Percentiles rank a stretch among this genome's conserved stretches.
These are phyloP conservation scores for Phanerotoma sp. DNA, from an alignment of 2,888 invertebrate genomes.

Conservation along the genomic window DNA sequence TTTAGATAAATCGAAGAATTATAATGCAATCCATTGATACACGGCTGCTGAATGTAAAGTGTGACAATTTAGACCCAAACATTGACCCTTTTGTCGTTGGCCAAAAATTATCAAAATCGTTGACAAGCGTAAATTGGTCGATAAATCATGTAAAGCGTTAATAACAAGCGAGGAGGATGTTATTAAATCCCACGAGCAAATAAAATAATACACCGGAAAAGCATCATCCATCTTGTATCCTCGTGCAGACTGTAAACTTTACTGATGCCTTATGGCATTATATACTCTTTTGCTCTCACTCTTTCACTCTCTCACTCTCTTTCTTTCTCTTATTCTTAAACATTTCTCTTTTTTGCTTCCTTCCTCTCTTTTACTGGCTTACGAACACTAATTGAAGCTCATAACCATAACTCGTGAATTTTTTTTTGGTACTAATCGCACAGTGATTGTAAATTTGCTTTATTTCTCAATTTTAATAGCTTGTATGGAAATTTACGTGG, in stretches of 20 bases:
- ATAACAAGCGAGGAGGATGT: slow-evolving; percentile 6
- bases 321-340: not conserved
- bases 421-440: slow-evolving; percentile 4
- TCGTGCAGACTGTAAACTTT: not conserved
- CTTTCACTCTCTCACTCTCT: too few relatives aligned
- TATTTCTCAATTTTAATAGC: slow-evolving; percentile 10
- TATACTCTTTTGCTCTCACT: slow-evolving; percentile 2
- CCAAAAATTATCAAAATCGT: not conserved
- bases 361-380: slow-evolving; percentile 5
- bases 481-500: not conserved
- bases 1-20: not conserved
- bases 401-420: slow-evolving; percentile 19
- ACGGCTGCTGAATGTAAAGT: too few relatives aligned
- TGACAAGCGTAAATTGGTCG: slow-evolving; percentile 2
- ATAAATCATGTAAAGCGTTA: slow-evolving; percentile 7
- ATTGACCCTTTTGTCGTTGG: slow-evolving; percentile 6
- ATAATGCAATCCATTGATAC: too few relatives aligned
- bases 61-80: not conserved
- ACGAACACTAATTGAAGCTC: slow-evolving; percentile 27
- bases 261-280: slow-evolving; percentile 8
- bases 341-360: not conserved
- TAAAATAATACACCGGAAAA: slow-evolving; percentile 17
- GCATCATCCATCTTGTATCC: slow-evolving; percentile 12
- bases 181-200: slow-evolving; percentile 14
- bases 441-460: slow-evolving; percentile 11